Base-by-base conservation (phyloP, 1,140 invertebrate genomes). In the Leptinotarsa texana region DNA sequence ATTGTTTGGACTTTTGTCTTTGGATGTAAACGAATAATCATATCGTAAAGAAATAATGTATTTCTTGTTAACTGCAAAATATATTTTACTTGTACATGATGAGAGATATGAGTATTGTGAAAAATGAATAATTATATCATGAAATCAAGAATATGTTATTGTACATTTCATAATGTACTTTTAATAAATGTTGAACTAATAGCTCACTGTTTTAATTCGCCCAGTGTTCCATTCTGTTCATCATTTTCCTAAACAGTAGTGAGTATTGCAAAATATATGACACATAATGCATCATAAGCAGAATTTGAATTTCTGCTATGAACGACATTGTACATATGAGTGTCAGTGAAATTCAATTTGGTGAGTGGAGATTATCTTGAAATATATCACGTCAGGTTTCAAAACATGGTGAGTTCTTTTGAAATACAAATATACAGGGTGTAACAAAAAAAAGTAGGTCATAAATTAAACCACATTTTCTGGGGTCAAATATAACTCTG, bases 1-100 rank as follows among this genome's bases (percentile, higher is more conserved):
- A 74, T 74, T 68, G 73, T 67, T 74, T 18, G 51, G 51, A 57
- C 15, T 57, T 57, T 57, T 57, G 51, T 57, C n/a, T 18, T 57
- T 57, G 51, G 17, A 57, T 17, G n/a, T 57, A 57, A 42, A 42
- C 8, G 33, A 33, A 33, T 33, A 33, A 33, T 33, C 33, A 33
- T 33, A 33, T 33, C 33, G 33, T 42, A 3, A 42, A 42, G 8
- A 42, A 42, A 42, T 42, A 42, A 42, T 11, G 8, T 42, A 42
- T 42, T 42, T 42, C 33, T 42, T 42, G 8, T 42, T 42, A 42
- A 42, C 33, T 11, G 8, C 33, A 42, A 42, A 42, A 42, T 42
- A 42, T 42, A 42, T 42, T 42, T 42, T 42, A 42, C 33, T 42
- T 57, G 17, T 57, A 57, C n/a, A 57, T 57, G n/a, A 57, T 17